These are phyloP conservation scores for Leptopilina myrica DNA, from an alignment of 2,888 invertebrate species.

Conservation along the genomic window DNA sequence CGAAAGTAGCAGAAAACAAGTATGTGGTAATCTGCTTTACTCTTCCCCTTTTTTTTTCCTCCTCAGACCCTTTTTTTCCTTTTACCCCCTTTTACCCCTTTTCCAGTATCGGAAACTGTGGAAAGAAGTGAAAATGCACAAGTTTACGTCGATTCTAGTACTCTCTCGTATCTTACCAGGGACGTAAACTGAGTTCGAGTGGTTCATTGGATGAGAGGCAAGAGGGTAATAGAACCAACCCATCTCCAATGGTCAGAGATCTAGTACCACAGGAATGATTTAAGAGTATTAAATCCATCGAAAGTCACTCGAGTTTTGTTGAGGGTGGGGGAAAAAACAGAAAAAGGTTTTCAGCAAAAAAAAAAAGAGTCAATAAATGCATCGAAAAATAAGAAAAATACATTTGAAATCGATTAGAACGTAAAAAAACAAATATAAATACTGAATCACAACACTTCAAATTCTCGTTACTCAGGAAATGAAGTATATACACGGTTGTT, in stretches of 20 bases:
- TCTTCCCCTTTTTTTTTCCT: background rate
- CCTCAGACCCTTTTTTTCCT: slow-evolving; percentile 34
- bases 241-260: background rate
- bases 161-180: background rate
- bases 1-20: slow-evolving; percentile 34
- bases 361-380: too few species aligned
- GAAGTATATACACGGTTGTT: background rate
- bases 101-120: background rate
- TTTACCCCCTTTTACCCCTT: background rate
- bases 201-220: slow-evolving; percentile 17
- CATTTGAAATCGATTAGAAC: background rate
- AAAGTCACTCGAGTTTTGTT: background rate
- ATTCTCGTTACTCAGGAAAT: background rate
- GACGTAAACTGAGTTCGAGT: slow-evolving; percentile 31
- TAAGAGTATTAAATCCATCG: slow-evolving; percentile 38
- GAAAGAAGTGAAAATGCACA: slow-evolving; percentile 13
- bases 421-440: background rate
- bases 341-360: background rate
- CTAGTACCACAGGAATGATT: slow-evolving; percentile 49
- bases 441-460: background rate
- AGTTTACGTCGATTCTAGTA: slow-evolving; percentile 32
- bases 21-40: slow-evolving; percentile 36
- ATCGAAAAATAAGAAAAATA: background rate
- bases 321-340: background rate
- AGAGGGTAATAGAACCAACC: background rate